Evolutionary conservation across 2,113 vertebrate species (phyloP), one percentile per base, ranked within the genome.

Genomic region (Noturus placidus): DNA sequence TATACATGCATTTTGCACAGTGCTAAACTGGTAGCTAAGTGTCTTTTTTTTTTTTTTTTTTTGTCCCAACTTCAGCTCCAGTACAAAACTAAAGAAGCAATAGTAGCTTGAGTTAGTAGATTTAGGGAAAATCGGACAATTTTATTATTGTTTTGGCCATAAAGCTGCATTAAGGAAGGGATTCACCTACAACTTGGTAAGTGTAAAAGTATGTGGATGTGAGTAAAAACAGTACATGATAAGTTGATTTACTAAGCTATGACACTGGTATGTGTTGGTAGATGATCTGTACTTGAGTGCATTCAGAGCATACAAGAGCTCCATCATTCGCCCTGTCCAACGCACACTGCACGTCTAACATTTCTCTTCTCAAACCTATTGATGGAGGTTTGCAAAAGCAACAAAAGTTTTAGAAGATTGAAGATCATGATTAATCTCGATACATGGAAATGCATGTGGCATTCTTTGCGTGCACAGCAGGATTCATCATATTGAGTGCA

Each of bases 401-500:
- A 2, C 19, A 20, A 22, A 56, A 80, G 9, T 80, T 57, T 20
- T 20, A 22, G 3, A 59, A 13, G 0, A 4, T 20, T 19, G n/a
- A 80, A 38, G 27, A 72, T 54, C 5, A 14, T 2, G 65, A 54
- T 84, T 33, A 30, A n/a, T 70, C 82, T 5, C 8, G n/a, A 14
- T 19, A 3, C 17, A 54, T 35, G 50, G 46, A 56, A 70, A 25
- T 15, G 67, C 19, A 59, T 7, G 10, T 25, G 65, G 82, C n/a
- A 33, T 80, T 30, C 50, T 59, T 35, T 59, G 30, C 5, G 2
- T 50, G n/a, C 74, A 56, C 35, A 35, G 59, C 56, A 67, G 86
- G 83, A 61, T 61, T 46, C 46, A 63, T 84, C 77, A 81, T 69
- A 77, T 74, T 56, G 63, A 87, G 83, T 79, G 69, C 83, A 79